A percentile compares a stretch with the other conserved stretches of the same genome.
Evolutionary conservation across 2,888 invertebrate genomes (phyloP).

Genomic region (Tetramorium bicarinatum): DNA sequence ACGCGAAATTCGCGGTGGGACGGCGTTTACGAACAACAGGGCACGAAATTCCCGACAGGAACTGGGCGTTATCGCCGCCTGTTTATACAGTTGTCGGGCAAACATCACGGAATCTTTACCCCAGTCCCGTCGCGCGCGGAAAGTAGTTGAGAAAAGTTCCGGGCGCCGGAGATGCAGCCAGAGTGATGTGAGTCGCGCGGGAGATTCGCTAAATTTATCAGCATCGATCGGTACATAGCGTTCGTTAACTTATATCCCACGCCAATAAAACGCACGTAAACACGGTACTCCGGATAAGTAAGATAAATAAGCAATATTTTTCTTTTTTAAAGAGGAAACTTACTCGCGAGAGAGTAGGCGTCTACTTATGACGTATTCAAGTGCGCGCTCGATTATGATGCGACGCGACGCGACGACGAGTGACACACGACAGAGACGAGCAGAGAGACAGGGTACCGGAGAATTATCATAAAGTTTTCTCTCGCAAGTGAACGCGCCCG

Average conservation of each 20-base stretch:
- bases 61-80: slow-evolving; percentile 51
- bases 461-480: slow-evolving; percentile 40
- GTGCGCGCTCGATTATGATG: background rate
- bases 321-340: background rate
- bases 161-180: slow-evolving; percentile 20
- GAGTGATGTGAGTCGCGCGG: background rate
- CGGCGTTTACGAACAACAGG: slow-evolving; percentile 26
- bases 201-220: slow-evolving; percentile 18
- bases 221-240: background rate
- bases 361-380: background rate
- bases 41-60: slow-evolving; percentile 51
- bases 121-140: slow-evolving; percentile 38
- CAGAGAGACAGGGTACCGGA: background rate
- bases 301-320: background rate
- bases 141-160: slow-evolving; percentile 44
- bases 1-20: slow-evolving; percentile 29
- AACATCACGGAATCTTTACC: slow-evolving; percentile 52
- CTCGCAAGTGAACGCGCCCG: background rate
- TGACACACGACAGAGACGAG: background rate
- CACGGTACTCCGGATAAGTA: no score
- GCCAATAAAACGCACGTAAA: background rate
- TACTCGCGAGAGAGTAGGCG: background rate
- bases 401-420: background rate
- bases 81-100: slow-evolving; percentile 55
- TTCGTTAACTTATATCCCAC: background rate